Base-by-base conservation (phyloP, 2,888 invertebrate species). In the Oithona nana region DNA sequence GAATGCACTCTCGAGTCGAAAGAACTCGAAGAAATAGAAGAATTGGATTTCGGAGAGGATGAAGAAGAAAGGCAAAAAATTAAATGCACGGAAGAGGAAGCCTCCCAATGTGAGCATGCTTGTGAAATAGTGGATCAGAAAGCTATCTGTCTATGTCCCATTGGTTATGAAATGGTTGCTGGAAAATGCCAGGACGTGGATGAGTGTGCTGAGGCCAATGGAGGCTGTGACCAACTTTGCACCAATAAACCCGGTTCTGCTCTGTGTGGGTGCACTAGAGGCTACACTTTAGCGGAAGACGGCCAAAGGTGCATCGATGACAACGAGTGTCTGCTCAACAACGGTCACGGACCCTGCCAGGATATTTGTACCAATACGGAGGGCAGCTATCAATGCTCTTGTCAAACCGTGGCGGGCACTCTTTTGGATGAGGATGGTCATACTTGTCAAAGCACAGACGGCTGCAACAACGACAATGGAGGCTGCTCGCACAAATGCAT, bases 311-410 rank as follows among this genome's bases (percentile, higher is more conserved):
- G 51, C n/a, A 63, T 72, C 79, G 84, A 85, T 70, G 71, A 82
- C 8, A 79, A 86, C 70, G 86, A 86, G 71, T 86, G 86, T 69
- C 68, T 70, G 20, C 74, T 74, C 20, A 68, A 68, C 4, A 68
- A 69, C 8, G 39, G 39, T 39, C 67, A 68, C 58, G 69, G 69
- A 6, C 66, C 70, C 0, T 73, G 73, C 65, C 68, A 70, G 65
- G 75, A 75, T 68, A 66, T 73, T 13, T 88, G 88, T 70, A 73
- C 75, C 6, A 88, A 88, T 69, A 81, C 78, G 0, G 70, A 77
- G 16, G 86, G 86, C 3, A 81, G 82, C 63, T 86, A 79, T 69
- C 70, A 71, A 1, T 86, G 86, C 70, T 13, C 28, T n/a, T 61
- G 61, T 28, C 54, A 29, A 1, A 4, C n/a, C 20, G 61, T 28